phyloP scores from a whole-genome alignment of 2,113 vertebrate genomes.

The Plecotus auritus region DNA sequence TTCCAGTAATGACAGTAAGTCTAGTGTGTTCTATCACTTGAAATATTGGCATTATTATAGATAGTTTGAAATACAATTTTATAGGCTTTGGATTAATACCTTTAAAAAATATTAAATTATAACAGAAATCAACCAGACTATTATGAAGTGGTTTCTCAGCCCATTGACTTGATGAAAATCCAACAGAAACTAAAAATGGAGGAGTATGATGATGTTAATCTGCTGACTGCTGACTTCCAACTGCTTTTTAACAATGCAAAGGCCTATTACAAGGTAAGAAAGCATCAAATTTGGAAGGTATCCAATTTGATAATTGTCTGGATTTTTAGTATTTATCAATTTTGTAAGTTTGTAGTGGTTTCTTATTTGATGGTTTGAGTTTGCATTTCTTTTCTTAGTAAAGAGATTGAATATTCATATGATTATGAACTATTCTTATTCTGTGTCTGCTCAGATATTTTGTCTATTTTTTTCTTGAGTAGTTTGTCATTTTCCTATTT shows the following conservation, averaged over 20 bases:
- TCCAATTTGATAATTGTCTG: not conserved
- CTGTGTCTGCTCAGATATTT: not conserved
- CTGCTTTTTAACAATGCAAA: slow-evolving; percentile 97
- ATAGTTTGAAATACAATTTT: slow-evolving; percentile 42
- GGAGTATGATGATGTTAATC: slow-evolving; percentile 96
- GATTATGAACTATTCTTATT: not conserved
- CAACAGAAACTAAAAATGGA: slow-evolving; percentile 99
- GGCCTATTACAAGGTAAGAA: slow-evolving; percentile 94
- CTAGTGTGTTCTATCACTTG: not conserved
- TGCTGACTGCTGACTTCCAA: slow-evolving; percentile 95
- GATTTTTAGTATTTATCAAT: not conserved
- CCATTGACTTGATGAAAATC: slow-evolving; percentile 99
- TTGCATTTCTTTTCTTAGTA: not conserved
- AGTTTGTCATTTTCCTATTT: slow-evolving; percentile 24
- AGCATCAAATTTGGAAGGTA: not conserved
- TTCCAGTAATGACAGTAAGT: not conserved
- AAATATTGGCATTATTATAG: not conserved
- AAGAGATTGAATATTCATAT: not conserved
- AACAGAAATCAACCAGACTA: slow-evolving; percentile 98
- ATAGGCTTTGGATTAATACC: slow-evolving; percentile 47
- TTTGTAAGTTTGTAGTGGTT: not conserved
- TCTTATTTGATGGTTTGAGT: slow-evolving; percentile 1
- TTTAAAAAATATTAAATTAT: slow-evolving; percentile 50
- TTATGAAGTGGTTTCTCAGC: slow-evolving; percentile 97
- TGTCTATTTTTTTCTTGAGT: not conserved